Conservation (phyloP, 2,888 invertebrate genomes). For the Tachina lurida region DNA sequence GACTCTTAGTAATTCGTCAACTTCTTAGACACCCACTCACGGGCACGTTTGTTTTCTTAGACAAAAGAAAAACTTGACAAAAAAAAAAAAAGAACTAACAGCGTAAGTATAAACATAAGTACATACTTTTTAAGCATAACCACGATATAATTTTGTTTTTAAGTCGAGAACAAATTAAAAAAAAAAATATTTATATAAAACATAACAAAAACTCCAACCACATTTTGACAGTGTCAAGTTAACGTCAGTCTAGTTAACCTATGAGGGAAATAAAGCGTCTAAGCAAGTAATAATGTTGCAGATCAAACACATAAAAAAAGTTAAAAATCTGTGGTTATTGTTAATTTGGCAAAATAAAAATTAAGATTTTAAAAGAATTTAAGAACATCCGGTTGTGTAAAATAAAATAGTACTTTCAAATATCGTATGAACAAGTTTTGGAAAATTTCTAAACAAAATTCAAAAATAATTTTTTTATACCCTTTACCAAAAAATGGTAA, state of each 20-base stretch:
- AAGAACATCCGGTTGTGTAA: conserved; percentile 24
- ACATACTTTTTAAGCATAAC: conserved; percentile 4
- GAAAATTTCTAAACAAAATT: neutral
- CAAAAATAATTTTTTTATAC: too few species aligned
- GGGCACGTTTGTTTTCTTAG: conserved; percentile 49
- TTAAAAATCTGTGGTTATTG: neutral
- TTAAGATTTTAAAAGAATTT: neutral
- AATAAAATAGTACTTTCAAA: neutral
- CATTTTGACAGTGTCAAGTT: conserved; percentile 49
- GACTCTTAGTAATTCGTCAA: conserved; percentile 54
- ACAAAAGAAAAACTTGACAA: conserved; percentile 13
- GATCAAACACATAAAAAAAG: neutral
- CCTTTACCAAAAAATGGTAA: too few species aligned
- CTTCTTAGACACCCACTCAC: conserved; percentile 49
- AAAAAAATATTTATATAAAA: neutral
- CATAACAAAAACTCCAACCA: neutral
- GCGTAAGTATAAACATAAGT: neutral
- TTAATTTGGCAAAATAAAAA: neutral
- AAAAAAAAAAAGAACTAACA: too few species aligned
- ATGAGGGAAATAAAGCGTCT: conserved; percentile 27
- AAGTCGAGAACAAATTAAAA: conserved; percentile 17
- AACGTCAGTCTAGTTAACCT: conserved; percentile 29
- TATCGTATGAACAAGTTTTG: neutral
- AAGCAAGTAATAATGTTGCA: conserved; percentile 11
- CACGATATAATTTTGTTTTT: neutral